Percentiles rank a stretch among this genome's conserved stretches.
These are phyloP conservation scores for Leptinotarsa peninsularis DNA, from an alignment of 2,888 invertebrate species.

Conservation along the genomic window DNA sequence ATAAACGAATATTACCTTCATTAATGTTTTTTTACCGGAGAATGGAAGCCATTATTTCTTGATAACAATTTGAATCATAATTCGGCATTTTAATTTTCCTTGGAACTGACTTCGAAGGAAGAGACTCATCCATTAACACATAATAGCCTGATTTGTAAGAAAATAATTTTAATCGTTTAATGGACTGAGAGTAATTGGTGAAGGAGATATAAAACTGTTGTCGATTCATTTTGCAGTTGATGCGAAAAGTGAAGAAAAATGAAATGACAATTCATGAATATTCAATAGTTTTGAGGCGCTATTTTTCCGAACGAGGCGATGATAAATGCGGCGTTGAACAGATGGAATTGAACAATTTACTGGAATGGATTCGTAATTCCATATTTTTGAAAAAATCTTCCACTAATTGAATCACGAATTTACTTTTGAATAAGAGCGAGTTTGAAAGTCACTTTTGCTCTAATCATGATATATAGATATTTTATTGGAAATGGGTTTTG, in stretches of 20 bases:
- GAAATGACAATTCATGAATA: constrained; percentile 16
- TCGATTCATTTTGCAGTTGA: constrained; percentile 15
- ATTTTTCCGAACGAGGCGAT: constrained; percentile 1
- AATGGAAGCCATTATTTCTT: background rate
- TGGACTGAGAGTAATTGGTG: constrained; percentile 11
- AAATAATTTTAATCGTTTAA: constrained; percentile 14
- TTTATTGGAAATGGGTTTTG: no score
- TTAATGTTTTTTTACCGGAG: background rate
- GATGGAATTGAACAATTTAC: background rate
- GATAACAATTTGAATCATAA: background rate
- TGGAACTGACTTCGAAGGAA: background rate
- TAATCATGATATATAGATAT: no score
- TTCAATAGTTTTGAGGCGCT: background rate
- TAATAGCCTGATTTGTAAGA: constrained; percentile 1
- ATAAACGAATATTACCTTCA: no score
- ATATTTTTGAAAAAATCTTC: background rate
- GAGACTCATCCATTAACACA: background rate
- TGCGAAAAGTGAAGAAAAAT: background rate
- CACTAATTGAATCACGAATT: background rate
- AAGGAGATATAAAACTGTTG: constrained; percentile 11
- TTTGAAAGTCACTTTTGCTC: no score
- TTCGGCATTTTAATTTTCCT: background rate
- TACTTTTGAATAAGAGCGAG: no score
- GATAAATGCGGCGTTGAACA: background rate
- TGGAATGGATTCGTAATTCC: background rate